phyloP scores from a whole-genome alignment of 64 coral and sea anemone species.

The Trachythela sp. region DNA sequence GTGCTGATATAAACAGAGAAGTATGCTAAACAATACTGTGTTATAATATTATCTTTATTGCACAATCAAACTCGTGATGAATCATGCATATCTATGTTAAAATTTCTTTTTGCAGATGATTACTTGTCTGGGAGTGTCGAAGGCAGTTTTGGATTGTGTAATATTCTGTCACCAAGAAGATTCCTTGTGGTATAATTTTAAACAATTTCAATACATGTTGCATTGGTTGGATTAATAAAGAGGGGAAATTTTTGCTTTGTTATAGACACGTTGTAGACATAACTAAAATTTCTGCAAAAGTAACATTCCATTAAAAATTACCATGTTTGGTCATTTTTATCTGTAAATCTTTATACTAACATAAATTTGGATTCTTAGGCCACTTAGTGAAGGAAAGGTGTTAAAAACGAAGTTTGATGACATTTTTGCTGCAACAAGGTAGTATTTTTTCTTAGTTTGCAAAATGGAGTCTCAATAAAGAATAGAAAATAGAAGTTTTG shows the following conservation, averaged over 20 bases:
- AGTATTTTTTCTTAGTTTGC: neutral
- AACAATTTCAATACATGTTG: neutral
- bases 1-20: slow-evolving; percentile 91
- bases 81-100: neutral
- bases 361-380: slow-evolving; percentile 35
- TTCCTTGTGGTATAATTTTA: slow-evolving; percentile 65
- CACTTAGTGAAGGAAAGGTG: slow-evolving; percentile 83
- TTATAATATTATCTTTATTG: neutral
- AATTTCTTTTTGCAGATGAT: slow-evolving; percentile 64
- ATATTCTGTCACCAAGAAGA: slow-evolving; percentile 99
- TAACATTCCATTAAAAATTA: no score
- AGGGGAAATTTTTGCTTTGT: no score
- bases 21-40: slow-evolving; percentile 17
- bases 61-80: neutral
- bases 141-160: slow-evolving; percentile 86
- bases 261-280: no score
- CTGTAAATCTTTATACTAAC: no score
- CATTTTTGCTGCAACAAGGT: slow-evolving; percentile 98
- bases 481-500: neutral
- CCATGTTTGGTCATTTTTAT: no score
- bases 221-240: no score
- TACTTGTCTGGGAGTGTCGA: slow-evolving; percentile 88
- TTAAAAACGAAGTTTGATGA: slow-evolving; percentile 99
- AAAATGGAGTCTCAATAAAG: neutral
- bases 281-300: no score